These are phyloP conservation scores for Lasioglossum morio DNA, from an alignment of 2,888 invertebrate species.

Conservation along the genomic window DNA sequence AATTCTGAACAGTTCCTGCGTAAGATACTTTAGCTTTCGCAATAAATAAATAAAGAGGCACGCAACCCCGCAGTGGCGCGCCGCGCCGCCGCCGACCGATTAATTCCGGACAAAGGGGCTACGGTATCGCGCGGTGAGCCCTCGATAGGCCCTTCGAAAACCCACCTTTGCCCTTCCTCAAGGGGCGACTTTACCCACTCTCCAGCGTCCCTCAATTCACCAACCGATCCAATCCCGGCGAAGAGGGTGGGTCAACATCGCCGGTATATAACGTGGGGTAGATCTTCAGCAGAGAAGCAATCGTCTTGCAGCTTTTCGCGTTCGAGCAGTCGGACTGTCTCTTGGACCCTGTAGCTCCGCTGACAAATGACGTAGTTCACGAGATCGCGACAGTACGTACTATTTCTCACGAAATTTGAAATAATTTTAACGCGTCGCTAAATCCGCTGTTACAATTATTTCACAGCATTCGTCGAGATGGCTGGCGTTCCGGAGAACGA, in stretches of 20 bases:
- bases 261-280: slow-evolving; percentile 62
- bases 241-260: slow-evolving; percentile 70
- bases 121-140: slow-evolving; percentile 67
- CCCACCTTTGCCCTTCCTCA: slow-evolving; percentile 63
- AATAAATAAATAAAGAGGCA: slow-evolving; percentile 35
- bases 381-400: too few species aligned
- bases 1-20: too few species aligned
- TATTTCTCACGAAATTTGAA: too few species aligned
- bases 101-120: slow-evolving; percentile 75
- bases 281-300: slow-evolving; percentile 17
- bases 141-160: slow-evolving; percentile 70
- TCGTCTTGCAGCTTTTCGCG: slow-evolving; percentile 3
- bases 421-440: not conserved
- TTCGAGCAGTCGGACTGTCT: too few species aligned
- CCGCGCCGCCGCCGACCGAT: slow-evolving; percentile 68
- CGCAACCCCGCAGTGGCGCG: slow-evolving; percentile 38
- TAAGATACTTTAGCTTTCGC: too few species aligned
- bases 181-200: slow-evolving; percentile 45
- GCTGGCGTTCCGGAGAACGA: slow-evolving; percentile 1
- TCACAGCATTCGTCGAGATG: not conserved
- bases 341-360: not conserved
- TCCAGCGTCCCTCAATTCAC: slow-evolving; percentile 21
- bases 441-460: too few species aligned
- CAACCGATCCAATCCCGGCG: slow-evolving; percentile 75
- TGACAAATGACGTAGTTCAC: too few species aligned